A percentile compares a stretch with the other conserved stretches of the same genome.
Conservation (phyloP, 2,888 invertebrate genomes). For the Zygogramma bicolorata region DNA sequence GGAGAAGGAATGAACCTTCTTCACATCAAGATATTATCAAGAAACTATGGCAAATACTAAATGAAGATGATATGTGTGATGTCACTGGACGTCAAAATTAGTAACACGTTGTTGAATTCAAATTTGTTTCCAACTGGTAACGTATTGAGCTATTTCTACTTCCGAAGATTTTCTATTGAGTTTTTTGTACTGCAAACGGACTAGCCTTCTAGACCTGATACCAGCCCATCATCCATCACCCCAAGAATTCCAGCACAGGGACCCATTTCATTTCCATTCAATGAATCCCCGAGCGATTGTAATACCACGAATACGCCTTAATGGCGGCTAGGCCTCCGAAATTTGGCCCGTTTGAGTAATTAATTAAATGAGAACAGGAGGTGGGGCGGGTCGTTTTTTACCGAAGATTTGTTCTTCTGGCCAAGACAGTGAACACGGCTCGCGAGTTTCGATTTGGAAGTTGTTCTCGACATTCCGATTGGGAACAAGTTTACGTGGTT, state of each 20-base stretch:
- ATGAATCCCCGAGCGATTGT: conserved; percentile 1
- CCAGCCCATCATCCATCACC: neutral
- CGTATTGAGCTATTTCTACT: too few species aligned
- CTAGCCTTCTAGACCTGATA: neutral
- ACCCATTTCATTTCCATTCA: neutral
- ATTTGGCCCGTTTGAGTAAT: neutral
- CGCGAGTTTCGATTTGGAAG: neutral
- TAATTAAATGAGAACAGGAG: conserved; percentile 8
- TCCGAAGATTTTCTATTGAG: too few species aligned
- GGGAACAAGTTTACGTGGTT: too few species aligned
- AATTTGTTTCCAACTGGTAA: too few species aligned
- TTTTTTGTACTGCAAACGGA: too few species aligned
- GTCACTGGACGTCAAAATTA: too few species aligned
- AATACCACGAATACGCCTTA: neutral
- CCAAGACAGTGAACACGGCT: neutral
- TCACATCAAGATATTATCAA: too few species aligned
- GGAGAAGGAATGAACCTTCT: too few species aligned
- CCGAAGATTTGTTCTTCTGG: neutral
- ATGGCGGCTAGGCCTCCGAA: neutral
- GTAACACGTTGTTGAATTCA: too few species aligned
- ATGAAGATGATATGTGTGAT: too few species aligned
- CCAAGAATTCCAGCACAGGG: neutral
- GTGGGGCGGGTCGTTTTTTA: neutral
- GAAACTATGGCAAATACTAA: too few species aligned
- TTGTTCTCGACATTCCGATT: neutral